These are phyloP conservation scores for Phocoena sinus DNA, from an alignment of 2,113 vertebrate genomes.

Conservation along the genomic window DNA sequence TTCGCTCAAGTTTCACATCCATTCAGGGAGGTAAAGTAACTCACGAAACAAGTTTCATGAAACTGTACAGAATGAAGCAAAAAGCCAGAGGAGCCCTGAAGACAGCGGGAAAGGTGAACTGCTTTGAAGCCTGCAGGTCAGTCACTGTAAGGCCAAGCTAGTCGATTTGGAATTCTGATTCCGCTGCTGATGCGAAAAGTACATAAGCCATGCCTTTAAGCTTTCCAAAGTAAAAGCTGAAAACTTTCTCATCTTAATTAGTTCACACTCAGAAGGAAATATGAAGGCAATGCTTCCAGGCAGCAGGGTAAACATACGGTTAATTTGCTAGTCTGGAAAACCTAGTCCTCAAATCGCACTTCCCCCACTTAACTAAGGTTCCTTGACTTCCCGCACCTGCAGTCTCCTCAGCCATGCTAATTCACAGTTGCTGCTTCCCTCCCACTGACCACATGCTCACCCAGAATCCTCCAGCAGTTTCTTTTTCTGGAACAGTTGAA, in stretches of 20 bases:
- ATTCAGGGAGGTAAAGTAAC: neutral
- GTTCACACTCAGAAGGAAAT: constrained; percentile 40
- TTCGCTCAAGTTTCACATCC: neutral
- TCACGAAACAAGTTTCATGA: neutral
- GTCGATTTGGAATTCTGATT: neutral
- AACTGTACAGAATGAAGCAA: neutral
- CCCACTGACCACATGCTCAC: neutral
- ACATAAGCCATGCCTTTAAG: constrained; percentile 64
- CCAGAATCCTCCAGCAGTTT: neutral
- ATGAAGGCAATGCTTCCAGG: neutral
- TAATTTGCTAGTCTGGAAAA: neutral
- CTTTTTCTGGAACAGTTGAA: neutral
- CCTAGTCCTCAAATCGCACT: neutral
- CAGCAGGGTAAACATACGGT: neutral
- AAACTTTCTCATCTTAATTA: constrained; percentile 52
- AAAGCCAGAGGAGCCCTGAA: neutral
- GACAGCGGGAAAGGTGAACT: neutral
- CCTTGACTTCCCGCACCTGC: neutral
- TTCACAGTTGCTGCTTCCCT: neutral
- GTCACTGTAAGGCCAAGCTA: neutral
- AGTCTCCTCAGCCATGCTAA: neutral
- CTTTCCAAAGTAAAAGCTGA: constrained; percentile 48
- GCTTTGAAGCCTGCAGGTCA: neutral
- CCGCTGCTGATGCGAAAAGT: constrained; percentile 40
- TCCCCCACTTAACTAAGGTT: neutral